Base-by-base conservation (phyloP, 2,797 vertebrate species). In the Decapterus maruadsi region DNA sequence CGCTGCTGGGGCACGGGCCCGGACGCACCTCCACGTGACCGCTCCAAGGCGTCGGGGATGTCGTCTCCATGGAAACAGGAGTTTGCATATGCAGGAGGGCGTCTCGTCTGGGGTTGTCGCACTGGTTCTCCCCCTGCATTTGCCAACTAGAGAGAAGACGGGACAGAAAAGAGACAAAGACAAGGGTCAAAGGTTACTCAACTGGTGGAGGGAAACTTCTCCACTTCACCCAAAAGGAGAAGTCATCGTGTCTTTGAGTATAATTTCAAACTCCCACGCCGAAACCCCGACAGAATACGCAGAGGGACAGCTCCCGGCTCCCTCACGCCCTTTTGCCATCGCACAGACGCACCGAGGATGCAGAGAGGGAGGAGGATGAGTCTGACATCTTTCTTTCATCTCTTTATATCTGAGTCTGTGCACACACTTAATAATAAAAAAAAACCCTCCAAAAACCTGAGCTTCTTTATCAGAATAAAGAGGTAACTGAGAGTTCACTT, bases 31-130 rank as follows among this genome's bases (percentile, higher is more conserved):
- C 87, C 20, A 66, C 26, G 1, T 53, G 75, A 45, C 73, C 55
- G 13, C 80, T 73, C 87, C 87, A 91, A 29, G 84, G 60, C 29
- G 77, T 83, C 0, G 82, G 57, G 2, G 66, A 66, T 1, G 13
- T 20, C 0, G 82, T 77, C 65, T 87, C 84, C 55, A 42, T 51
- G 67, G 84, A 78, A 66, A 84, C 77, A 0, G 92, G 84, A 61
- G 86, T 68, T 88, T 92, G 94, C 91, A 91, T 92, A 78, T 92
- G 87, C 45, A 93, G 87, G 82, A 93, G 89, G 31, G 88, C 80
- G 34, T 94, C 92, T 74, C 56, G 91, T 66, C 85, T 64, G 57
- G 88, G 82, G 78, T 88, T 67, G 2, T 72, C 68, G 5, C 55
- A 29, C 2, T 31, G 82, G 29, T 42, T 82, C 17, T 77, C 77